Base-by-base conservation (phyloP, 2,888 invertebrate genomes). In the Drosophila glabriapex region DNA sequence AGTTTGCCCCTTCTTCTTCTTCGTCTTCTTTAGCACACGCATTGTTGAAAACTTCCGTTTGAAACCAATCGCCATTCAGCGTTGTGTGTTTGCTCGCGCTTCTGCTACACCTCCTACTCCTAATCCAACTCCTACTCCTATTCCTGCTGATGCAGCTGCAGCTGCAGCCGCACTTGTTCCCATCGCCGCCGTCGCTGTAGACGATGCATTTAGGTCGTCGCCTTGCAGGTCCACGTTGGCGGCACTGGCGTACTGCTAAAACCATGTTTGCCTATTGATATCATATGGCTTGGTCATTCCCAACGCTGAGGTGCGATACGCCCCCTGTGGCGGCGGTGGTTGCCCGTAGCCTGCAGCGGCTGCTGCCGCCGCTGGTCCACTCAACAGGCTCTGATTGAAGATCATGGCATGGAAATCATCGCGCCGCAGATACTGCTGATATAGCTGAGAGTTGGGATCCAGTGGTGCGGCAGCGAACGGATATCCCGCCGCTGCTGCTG, bases 251-350 rank as follows among this genome's bases (percentile, higher is more conserved):
- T 91, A 92, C 90, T 93, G 93, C 93, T 95, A 95, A 92, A 96
- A 95, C 96, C 96, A 96, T 64, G 96, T 94, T 68, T 96, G 95
- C 67, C 95, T 94, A 85, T 95, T 96, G 85, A 96, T 95, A 61
- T 96, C 96, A 86, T 96, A 96, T n/a, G 96, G 95, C 92, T 96
- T 96, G 43, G 96, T 94, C 91, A 96, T 96, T 73, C 96, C 95
- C 66, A 96, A 66, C 0, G 92, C 84, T 94, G 95, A 89, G 73
- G 94, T 83, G 4, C 93, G 89, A 67, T 93, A 93, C 81, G 96
- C 96, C 1, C 95, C 95, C 0, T 96, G 95, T 28, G 96, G 96
- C 81, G 96, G 95, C 69, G 95, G 94, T 10, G 91, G 91, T 56
- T 91, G 91, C 0, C 96, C 95, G 22, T 96, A 96, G 77, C 96